phyloP scores from a whole-genome alignment of 2,888 invertebrate species.

The Himalopsyche kuldschensis region DNA sequence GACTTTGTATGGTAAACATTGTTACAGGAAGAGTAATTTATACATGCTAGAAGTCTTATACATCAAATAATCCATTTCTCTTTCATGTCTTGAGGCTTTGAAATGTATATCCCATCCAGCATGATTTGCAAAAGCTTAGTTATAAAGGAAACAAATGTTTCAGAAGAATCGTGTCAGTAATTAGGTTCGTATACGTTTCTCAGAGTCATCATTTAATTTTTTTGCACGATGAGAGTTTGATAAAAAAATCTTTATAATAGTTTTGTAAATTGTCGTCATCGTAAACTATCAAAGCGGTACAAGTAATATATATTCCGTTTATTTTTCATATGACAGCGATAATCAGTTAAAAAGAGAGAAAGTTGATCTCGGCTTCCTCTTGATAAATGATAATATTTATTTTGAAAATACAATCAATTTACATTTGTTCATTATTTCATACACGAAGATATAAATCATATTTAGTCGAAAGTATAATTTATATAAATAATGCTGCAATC shows the following conservation, averaged over 20 bases:
- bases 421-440: too few relatives aligned
- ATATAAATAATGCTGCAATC: too few relatives aligned
- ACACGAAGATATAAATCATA: too few relatives aligned
- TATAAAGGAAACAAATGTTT: background rate
- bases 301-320: background rate
- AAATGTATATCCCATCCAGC: background rate
- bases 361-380: background rate
- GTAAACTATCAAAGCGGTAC: background rate
- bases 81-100: background rate
- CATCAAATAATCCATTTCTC: background rate
- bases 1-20: background rate
- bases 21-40: background rate
- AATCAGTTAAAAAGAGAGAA: background rate
- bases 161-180: background rate
- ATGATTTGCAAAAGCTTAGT: background rate
- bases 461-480: too few relatives aligned
- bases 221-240: background rate
- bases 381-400: background rate
- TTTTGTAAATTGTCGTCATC: background rate
- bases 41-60: background rate
- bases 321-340: background rate
- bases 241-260: background rate
- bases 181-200: background rate
- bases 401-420: background rate
- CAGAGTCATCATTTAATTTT: background rate